These are phyloP conservation scores for Phataginus tricuspis DNA, from an alignment of 2,797 vertebrate species.

Conservation along the genomic window DNA sequence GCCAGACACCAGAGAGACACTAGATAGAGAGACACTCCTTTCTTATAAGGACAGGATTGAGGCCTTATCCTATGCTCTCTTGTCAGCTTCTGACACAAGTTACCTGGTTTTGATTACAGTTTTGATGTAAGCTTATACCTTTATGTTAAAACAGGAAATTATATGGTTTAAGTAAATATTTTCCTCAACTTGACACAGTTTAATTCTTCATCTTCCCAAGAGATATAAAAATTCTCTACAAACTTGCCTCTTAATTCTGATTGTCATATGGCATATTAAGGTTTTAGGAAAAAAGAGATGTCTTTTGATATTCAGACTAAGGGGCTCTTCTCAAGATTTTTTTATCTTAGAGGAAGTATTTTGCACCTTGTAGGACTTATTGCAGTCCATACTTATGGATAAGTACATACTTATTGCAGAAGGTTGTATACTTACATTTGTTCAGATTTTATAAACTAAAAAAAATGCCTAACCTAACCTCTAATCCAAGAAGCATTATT, in stretches of 20 bases:
- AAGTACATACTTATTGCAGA: neutral
- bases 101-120: neutral
- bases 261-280: neutral
- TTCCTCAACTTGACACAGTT: neutral
- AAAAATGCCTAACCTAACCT: neutral
- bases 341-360: neutral
- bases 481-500: neutral
- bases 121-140: neutral
- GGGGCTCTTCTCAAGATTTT: neutral
- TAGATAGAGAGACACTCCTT: neutral
- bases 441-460: constrained; percentile 9
- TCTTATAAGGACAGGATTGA: neutral
- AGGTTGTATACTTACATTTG: neutral
- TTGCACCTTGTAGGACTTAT: neutral
- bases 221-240: neutral
- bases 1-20: neutral
- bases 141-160: constrained; percentile 13
- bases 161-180: neutral
- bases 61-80: neutral
- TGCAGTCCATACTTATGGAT: too few species aligned
- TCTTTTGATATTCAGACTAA: neutral
- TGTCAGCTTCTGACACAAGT: neutral
- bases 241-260: constrained; percentile 22
- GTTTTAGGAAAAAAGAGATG: neutral
- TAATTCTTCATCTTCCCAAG: neutral